Evolutionary conservation across 2,888 invertebrate species (phyloP).

Genomic region (Netelia virgata): DNA sequence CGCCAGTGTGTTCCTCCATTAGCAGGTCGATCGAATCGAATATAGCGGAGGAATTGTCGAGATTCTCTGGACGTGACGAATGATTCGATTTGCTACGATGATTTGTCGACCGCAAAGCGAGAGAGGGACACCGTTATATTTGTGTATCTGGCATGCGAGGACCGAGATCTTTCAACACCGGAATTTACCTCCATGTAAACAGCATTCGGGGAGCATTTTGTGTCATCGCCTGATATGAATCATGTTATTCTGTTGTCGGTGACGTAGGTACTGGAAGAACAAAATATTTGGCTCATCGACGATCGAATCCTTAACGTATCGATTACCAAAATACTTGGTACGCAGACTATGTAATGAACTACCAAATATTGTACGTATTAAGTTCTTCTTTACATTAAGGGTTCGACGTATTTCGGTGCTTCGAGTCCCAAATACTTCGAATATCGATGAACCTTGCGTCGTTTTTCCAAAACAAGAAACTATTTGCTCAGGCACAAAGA

Average conservation of each 20-base stretch:
- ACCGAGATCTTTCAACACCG: conserved; percentile 31
- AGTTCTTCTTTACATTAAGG: neutral
- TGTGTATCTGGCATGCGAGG: conserved; percentile 67
- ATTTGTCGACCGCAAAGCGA: conserved; percentile 76
- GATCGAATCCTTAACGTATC: neutral
- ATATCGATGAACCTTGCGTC: neutral
- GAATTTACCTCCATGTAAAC: conserved; percentile 43
- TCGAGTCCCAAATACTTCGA: neutral
- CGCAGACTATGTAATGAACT: too few species aligned
- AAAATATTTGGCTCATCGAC: neutral
- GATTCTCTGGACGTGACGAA: conserved; percentile 60
- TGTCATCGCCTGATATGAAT: conserved; percentile 42
- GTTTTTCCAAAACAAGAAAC: neutral
- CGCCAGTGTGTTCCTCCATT: conserved; percentile 12
- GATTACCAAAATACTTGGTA: neutral
- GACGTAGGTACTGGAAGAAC: neutral
- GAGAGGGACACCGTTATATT: conserved; percentile 78
- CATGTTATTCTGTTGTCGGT: neutral
- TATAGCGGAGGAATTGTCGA: conserved; percentile 25
- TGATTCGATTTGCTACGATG: conserved; percentile 76
- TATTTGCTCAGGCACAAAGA: neutral
- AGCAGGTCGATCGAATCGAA: conserved; percentile 49
- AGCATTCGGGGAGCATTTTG: conserved; percentile 8
- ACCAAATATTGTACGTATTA: neutral
- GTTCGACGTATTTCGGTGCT: neutral